Evolutionary conservation across 2,113 vertebrate genomes (phyloP).

Genomic region (Charina bottae): DNA sequence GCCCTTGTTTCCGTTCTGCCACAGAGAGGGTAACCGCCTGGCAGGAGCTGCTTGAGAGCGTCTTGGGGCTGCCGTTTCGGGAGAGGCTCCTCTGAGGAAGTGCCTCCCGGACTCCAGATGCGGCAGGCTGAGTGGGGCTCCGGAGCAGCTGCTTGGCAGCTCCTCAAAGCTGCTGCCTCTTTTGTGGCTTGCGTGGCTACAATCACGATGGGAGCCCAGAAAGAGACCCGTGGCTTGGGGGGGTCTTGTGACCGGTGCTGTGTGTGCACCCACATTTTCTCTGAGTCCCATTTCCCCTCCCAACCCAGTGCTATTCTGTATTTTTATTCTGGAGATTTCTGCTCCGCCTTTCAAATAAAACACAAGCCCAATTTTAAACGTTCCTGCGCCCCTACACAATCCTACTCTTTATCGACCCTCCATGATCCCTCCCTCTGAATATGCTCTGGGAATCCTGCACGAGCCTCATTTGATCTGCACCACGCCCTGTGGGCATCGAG

Average conservation of each 20-base stretch:
- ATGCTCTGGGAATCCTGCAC: background rate
- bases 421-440: background rate
- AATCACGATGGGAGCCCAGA: background rate
- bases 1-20: background rate
- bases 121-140: background rate
- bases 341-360: background rate
- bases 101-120: background rate
- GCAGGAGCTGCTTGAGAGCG: background rate
- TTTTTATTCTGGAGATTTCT: background rate
- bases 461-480: background rate
- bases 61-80: background rate
- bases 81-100: background rate
- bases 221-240: background rate
- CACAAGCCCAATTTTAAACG: background rate
- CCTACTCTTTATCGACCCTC: background rate
- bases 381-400: background rate
- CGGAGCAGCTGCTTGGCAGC: background rate
- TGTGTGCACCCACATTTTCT: background rate
- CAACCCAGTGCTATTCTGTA: background rate
- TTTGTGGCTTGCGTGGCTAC: background rate
- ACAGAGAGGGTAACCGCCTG: background rate
- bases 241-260: background rate
- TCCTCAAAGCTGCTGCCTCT: background rate
- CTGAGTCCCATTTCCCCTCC: background rate
- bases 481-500: background rate